Conservation (phyloP, 1,140 invertebrate species). For the Brachionus calyciflorus region DNA sequence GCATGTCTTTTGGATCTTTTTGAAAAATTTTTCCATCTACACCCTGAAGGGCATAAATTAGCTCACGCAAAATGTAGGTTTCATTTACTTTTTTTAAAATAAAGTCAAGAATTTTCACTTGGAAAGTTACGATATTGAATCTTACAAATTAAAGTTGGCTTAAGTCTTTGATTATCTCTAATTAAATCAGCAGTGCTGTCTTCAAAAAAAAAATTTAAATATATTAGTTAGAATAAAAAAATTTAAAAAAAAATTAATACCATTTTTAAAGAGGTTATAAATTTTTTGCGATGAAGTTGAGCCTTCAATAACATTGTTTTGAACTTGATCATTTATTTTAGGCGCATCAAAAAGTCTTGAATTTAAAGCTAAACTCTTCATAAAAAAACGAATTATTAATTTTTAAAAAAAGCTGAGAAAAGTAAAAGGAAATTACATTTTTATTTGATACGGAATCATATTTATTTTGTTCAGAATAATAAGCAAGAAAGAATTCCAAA, state of each 20-base stretch:
- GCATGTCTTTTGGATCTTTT: slow-evolving; percentile 44
- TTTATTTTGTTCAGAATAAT: slow-evolving; percentile 34
- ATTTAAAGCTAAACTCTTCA: not conserved
- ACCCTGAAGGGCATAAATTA: slow-evolving; percentile 32
- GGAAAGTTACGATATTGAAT: not conserved
- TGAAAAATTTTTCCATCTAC: slow-evolving; percentile 44
- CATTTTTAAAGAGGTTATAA: slow-evolving; percentile 19
- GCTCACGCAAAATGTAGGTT: slow-evolving; percentile 30
- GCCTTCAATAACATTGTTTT: slow-evolving; percentile 16
- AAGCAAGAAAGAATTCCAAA: slow-evolving; percentile 29
- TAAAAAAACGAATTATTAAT: not conserved
- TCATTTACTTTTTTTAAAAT: slow-evolving; percentile 16
- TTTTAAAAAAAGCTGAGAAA: not conserved
- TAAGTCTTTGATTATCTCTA: not conserved
- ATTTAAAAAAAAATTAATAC: not conserved
- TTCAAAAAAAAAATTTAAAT: not conserved
- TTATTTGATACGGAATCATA: slow-evolving; percentile 21
- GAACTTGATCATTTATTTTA: not conserved
- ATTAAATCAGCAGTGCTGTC: not conserved
- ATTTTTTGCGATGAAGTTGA: slow-evolving; percentile 18
- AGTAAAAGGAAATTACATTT: not conserved
- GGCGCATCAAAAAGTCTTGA: slow-evolving; percentile 3
- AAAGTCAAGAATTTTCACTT: not conserved
- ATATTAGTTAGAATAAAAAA: not conserved
- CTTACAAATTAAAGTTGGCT: slow-evolving; percentile 31